Percentiles rank a stretch among this genome's conserved stretches.
These are phyloP conservation scores for Yponomeuta malinellus DNA, from an alignment of 2,888 invertebrate genomes.

Conservation along the genomic window DNA sequence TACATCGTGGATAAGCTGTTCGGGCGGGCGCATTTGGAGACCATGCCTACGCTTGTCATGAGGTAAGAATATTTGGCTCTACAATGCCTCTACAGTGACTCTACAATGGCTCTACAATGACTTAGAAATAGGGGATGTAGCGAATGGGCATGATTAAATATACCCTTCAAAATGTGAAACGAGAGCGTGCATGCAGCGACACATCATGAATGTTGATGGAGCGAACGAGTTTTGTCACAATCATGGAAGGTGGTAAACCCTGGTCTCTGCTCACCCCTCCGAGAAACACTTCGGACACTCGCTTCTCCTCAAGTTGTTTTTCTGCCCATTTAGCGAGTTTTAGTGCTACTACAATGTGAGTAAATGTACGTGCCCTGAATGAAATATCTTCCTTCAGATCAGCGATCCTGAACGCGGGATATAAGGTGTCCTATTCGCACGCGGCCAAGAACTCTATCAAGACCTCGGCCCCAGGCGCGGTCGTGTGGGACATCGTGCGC, in stretches of 20 bases:
- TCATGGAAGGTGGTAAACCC: no score
- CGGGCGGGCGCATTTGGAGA: slow-evolving; percentile 81
- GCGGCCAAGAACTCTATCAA: slow-evolving; percentile 74
- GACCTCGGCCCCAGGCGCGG: slow-evolving; percentile 83
- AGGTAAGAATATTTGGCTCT: slow-evolving; percentile 60
- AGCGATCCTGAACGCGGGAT: slow-evolving; percentile 92
- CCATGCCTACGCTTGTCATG: slow-evolving; percentile 81
- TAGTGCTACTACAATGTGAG: no score
- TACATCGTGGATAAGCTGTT: slow-evolving; percentile 88
- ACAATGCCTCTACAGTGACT: background rate
- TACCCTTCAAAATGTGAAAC: no score
- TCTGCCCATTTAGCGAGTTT: no score
- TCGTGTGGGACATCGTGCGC: slow-evolving; percentile 95
- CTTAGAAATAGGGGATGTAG: background rate
- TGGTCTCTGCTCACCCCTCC: no score
- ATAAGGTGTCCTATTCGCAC: slow-evolving; percentile 94
- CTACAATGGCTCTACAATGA: background rate
- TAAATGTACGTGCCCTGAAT: no score
- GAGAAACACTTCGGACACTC: no score
- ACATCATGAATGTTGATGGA: no score
- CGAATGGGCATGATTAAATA: background rate
- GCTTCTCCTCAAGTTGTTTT: no score
- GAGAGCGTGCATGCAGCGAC: no score
- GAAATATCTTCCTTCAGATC: slow-evolving; percentile 77
- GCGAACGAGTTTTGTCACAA: no score